Evolutionary conservation across 2,113 vertebrate species (phyloP).

Genomic region (Gallinago paraguaiae): DNA sequence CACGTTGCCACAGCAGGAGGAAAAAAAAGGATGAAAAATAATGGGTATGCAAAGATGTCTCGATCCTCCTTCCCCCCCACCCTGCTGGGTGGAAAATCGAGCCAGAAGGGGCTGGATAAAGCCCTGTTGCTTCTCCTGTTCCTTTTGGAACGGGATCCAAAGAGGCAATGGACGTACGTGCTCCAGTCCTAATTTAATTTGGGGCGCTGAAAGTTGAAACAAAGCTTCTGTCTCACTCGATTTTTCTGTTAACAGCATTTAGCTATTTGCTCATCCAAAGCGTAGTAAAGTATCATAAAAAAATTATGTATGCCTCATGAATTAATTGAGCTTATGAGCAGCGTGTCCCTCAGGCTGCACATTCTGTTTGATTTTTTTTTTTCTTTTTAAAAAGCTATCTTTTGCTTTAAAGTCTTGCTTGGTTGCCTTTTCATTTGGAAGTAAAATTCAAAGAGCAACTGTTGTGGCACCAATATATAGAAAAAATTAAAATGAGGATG

Average conservation of each 20-base stretch:
- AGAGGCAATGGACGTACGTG: not conserved
- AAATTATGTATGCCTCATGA: not conserved
- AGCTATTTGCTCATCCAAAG: not conserved
- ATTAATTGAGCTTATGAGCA: not conserved
- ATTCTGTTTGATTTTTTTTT: not conserved
- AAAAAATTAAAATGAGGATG: not conserved
- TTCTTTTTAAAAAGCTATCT: not conserved
- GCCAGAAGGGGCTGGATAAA: not conserved
- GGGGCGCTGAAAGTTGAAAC: not conserved
- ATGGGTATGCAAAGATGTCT: not conserved
- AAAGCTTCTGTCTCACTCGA: not conserved
- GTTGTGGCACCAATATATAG: not conserved
- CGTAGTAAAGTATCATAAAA: not conserved
- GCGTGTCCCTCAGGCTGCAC: not conserved
- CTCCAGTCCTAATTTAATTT: not conserved
- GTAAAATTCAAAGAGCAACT: not conserved
- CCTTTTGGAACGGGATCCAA: not conserved
- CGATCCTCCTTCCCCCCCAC: not conserved
- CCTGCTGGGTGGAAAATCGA: not conserved
- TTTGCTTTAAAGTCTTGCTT: not conserved
- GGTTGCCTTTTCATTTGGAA: not conserved
- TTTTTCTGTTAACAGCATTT: not conserved
- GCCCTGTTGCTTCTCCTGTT: not conserved
- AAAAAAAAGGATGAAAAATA: not conserved
- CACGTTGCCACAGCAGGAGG: not conserved